A percentile compares a stretch with the other conserved stretches of the same genome.
phyloP scores from a whole-genome alignment of 2,797 vertebrate genomes.

The Pantherophis vulpinus region DNA sequence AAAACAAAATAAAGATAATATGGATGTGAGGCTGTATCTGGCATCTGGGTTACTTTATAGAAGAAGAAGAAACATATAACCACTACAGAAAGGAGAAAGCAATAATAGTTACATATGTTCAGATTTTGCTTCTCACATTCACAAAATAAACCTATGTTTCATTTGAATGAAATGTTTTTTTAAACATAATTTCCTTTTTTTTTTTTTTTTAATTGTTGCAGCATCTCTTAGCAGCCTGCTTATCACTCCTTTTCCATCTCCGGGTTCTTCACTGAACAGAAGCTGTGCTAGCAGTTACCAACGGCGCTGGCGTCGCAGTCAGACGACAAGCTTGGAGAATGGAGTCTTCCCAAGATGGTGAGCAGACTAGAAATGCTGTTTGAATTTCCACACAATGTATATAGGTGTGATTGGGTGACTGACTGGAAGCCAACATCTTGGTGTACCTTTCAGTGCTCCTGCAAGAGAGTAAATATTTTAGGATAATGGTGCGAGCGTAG shows the following conservation, averaged over 20 bases:
- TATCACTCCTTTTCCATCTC: conserved; percentile 94
- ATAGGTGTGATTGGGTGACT: not conserved
- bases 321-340: conserved; percentile 97
- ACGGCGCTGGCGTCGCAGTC: conserved; percentile 94
- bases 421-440: not conserved
- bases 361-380: not conserved
- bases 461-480: not conserved
- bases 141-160: not conserved
- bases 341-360: conserved; percentile 98
- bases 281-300: conserved; percentile 98
- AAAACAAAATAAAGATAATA: not conserved
- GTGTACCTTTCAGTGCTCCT: not conserved
- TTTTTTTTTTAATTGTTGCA: conserved; percentile 58
- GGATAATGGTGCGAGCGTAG: not conserved
- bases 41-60: not conserved
- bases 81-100: not conserved
- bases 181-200: not conserved
- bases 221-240: conserved; percentile 96
- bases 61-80: not conserved
- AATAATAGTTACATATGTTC: not conserved
- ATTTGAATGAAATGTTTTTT: not conserved
- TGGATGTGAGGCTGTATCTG: no score
- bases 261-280: conserved; percentile 93
- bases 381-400: not conserved
- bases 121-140: not conserved